A percentile compares a stretch with the other conserved stretches of the same genome.
These are phyloP conservation scores for Drosophila gunungcola DNA, from an alignment of 1,140 invertebrate species.

Conservation along the genomic window DNA sequence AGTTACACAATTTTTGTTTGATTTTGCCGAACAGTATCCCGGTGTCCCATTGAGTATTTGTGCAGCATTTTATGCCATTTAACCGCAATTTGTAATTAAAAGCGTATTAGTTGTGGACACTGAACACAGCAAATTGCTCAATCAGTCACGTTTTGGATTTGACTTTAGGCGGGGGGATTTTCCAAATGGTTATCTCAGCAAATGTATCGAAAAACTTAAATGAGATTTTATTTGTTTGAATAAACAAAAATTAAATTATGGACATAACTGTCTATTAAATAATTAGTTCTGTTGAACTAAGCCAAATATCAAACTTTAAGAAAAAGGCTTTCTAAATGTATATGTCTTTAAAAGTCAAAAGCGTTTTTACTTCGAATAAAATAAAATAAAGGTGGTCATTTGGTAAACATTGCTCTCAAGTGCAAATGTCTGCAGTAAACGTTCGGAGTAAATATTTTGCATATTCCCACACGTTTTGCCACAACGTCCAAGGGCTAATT, in stretches of 20 bases:
- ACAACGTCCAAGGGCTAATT: slow-evolving; percentile 30
- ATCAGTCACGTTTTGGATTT: slow-evolving; percentile 36
- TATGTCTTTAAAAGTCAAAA: neutral
- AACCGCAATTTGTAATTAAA: slow-evolving; percentile 69
- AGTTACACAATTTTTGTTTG: slow-evolving; percentile 40
- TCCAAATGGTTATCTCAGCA: neutral
- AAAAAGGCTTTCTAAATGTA: no score
- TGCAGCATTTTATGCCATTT: slow-evolving; percentile 33
- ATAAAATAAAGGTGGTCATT: slow-evolving; percentile 16
- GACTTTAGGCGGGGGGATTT: slow-evolving; percentile 2
- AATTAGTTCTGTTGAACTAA: no score
- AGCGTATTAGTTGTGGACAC: slow-evolving; percentile 49
- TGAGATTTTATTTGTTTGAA: neutral
- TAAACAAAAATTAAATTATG: neutral
- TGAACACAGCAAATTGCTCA: slow-evolving; percentile 20
- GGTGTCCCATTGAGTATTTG: slow-evolving; percentile 25
- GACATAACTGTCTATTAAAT: no score
- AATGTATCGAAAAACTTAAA: slow-evolving; percentile 1
- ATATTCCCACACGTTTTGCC: slow-evolving; percentile 28
- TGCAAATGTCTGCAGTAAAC: slow-evolving; percentile 60
- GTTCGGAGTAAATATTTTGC: slow-evolving; percentile 53
- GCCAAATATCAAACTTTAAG: no score
- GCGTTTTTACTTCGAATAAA: neutral
- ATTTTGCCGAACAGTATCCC: slow-evolving; percentile 2
- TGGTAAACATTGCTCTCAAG: slow-evolving; percentile 34